These are phyloP conservation scores for Progne subis DNA, from an alignment of 2,113 vertebrate species.

Conservation along the genomic window DNA sequence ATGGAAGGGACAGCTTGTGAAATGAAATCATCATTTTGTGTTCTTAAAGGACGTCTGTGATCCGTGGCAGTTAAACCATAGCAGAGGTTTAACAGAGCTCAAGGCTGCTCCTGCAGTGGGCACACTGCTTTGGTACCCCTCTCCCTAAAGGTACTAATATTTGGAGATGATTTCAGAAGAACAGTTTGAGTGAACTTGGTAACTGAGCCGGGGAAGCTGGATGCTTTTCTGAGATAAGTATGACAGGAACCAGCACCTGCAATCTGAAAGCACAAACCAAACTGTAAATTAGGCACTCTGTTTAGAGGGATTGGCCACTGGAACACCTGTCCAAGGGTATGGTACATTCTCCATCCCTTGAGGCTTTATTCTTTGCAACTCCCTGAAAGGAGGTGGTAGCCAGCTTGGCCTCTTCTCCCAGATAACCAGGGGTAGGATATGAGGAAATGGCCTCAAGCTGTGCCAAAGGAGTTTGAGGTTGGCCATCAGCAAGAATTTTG, in stretches of 20 bases:
- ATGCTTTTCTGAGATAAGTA: not conserved
- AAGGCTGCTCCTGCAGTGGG: not conserved
- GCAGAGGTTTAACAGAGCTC: not conserved
- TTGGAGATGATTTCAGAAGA: not conserved
- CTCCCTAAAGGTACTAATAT: not conserved
- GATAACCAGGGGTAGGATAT: not conserved
- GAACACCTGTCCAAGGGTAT: not conserved
- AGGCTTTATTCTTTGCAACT: not conserved
- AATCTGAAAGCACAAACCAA: not conserved
- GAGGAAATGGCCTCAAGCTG: not conserved
- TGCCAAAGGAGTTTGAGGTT: not conserved
- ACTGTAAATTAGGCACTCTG: not conserved
- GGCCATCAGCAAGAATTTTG: not conserved
- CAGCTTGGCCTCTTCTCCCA: not conserved
- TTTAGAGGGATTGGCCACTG: not conserved
- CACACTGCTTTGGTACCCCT: not conserved
- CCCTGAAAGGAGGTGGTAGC: not conserved
- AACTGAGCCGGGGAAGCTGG: not conserved
- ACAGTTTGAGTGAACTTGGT: not conserved
- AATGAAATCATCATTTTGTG: accelerated
- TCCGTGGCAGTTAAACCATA: not conserved
- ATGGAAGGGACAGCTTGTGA: not conserved
- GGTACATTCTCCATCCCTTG: not conserved
- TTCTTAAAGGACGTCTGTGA: not conserved
- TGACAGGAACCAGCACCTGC: not conserved